A percentile compares a stretch with the other conserved stretches of the same genome.
Evolutionary conservation across 2,797 vertebrate species (phyloP).

Genomic region (Falco novaeseelandiae): DNA sequence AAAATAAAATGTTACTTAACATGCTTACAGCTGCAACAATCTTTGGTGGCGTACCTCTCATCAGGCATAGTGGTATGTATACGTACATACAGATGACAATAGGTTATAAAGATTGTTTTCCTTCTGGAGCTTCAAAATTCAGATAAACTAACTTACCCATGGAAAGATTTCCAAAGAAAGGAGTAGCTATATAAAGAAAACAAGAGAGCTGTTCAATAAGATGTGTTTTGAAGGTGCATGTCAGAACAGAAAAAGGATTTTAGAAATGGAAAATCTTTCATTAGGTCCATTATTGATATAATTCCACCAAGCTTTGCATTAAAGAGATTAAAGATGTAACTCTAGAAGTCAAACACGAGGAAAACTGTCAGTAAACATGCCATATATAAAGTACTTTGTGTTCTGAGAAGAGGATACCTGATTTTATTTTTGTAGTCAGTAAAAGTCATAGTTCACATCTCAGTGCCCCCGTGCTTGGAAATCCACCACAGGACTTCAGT

Average conservation of each 20-base stretch:
- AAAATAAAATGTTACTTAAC: not conserved
- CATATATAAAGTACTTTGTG: not conserved
- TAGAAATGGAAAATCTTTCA: conserved; percentile 47
- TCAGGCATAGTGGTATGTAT: not conserved
- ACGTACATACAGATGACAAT: not conserved
- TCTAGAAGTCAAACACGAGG: not conserved
- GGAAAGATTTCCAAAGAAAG: not conserved
- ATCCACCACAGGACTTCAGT: not conserved
- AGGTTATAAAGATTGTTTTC: not conserved
- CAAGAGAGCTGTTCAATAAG: not conserved
- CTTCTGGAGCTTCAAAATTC: not conserved
- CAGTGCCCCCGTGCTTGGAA: not conserved
- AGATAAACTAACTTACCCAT: not conserved
- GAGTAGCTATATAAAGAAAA: not conserved
- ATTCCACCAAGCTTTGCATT: not conserved
- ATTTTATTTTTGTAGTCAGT: not conserved
- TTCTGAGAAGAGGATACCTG: not conserved
- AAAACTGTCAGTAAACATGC: not conserved
- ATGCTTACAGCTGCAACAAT: not conserved
- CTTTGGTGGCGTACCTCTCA: not conserved
- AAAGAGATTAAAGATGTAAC: not conserved
- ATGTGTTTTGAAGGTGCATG: not conserved
- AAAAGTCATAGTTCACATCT: not conserved
- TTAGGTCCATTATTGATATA: conserved; percentile 4
- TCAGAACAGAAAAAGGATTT: conserved; percentile 7